Base-by-base conservation (phyloP, 1,140 invertebrate genomes). In the Drosophila paulistorum region DNA sequence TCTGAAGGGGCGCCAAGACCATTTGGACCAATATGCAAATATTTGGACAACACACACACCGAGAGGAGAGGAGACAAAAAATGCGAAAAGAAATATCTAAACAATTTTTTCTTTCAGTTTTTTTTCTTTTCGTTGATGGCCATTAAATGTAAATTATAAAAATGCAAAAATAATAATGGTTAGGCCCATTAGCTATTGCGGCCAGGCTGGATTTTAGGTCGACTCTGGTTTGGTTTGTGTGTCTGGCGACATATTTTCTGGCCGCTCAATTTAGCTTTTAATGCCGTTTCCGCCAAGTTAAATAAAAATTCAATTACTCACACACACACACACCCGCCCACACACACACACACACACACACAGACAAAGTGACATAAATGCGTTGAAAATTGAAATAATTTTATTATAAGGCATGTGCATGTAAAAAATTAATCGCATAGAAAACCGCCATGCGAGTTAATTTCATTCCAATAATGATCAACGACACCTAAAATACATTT, bases 91-190 rank as follows among this genome's bases (percentile, higher is more conserved):
- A 58, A 58, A 58, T 35, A 58, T 35, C 55, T 58, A 58, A 58
- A 58, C 55, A 58, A 37, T 42, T 59, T 70, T 54, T 42, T 64
- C 74, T 62, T 86, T 85, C 81, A 70, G 66, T 69, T 75, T 82
- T 77, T 81, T 64, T 70, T 72, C 30, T 87, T 87, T 83, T 77
- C 83, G 74, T 76, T 83, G 79, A 87, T 89, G 83, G 83, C 83
- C 83, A 86, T 86, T 86, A 86, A 86, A 87, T 86, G 85, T 65
- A 83, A 86, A 86, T 86, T 86, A 86, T 83, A 82, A 81, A 51
- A 79, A 74, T 71, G 42, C 14, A 81, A 70, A 69, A 74, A 64
- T 33, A 65, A 68, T 14, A 48, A 77, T 42, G 70, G 51, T 64
- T 55, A 67, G 65, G 33, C 73, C 65, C 71, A 77, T 79, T 79